phyloP scores from a whole-genome alignment of 1,140 invertebrate species.

The Leptopilina boulardi region DNA sequence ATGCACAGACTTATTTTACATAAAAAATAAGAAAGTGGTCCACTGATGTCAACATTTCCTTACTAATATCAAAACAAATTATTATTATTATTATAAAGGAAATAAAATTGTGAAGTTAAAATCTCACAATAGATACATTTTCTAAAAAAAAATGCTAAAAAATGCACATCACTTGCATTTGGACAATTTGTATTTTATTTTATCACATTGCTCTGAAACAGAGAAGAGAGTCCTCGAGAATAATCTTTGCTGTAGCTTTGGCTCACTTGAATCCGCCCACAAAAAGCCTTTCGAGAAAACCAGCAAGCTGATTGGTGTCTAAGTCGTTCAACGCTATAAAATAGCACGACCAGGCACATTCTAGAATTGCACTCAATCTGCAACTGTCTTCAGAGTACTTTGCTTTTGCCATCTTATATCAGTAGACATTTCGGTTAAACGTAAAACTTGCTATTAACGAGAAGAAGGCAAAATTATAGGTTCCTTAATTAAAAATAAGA shows the following conservation, averaged over 20 bases:
- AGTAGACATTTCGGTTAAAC: neutral
- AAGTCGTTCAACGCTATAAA: constrained; percentile 17
- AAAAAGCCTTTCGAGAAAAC: neutral
- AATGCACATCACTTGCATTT: neutral
- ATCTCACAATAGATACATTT: too few species aligned
- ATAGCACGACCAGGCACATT: constrained; percentile 10
- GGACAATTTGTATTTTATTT: neutral
- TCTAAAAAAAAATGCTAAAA: too few species aligned
- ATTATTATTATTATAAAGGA: too few species aligned
- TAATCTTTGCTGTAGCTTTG: neutral
- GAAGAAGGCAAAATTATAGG: neutral
- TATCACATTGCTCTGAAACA: neutral
- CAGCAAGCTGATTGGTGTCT: constrained; percentile 12
- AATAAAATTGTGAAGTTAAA: too few species aligned
- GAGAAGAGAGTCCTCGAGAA: neutral
- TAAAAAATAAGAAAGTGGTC: too few species aligned
- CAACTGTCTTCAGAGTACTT: constrained; percentile 8
- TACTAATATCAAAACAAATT: too few species aligned
- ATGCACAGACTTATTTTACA: too few species aligned
- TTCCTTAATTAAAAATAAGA: neutral
- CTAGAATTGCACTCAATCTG: constrained; percentile 16
- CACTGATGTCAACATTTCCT: too few species aligned
- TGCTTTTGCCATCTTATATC: neutral
- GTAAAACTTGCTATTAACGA: neutral
- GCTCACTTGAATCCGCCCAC: neutral